Evolutionary conservation across 1,140 invertebrate genomes (phyloP).

Genomic region (Ctenoplectra terminalis): DNA sequence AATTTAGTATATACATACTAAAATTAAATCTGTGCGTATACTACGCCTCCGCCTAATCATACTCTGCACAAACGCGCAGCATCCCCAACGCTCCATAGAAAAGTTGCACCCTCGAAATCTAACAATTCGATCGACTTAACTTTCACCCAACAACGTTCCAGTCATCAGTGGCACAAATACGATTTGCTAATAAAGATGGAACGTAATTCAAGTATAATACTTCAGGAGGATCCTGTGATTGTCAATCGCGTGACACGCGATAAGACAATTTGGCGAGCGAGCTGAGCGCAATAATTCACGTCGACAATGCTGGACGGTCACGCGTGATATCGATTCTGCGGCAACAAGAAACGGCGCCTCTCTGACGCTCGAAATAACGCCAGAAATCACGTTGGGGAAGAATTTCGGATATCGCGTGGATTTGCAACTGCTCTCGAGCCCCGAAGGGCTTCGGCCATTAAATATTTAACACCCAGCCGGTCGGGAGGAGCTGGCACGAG

Average conservation of each 20-base stretch:
- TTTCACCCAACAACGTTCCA: not conserved
- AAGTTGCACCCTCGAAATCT: not conserved
- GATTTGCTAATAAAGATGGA: constrained; percentile 22
- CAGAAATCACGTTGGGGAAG: constrained; percentile 42
- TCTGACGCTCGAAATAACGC: constrained; percentile 41
- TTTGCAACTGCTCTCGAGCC: constrained; percentile 47
- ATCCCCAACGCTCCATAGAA: no score
- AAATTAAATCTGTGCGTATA: no score
- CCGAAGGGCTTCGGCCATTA: constrained; percentile 54
- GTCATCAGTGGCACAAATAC: not conserved
- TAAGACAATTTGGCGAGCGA: constrained; percentile 62
- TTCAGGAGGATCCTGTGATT: constrained; percentile 48
- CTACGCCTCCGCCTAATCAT: no score
- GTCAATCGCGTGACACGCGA: constrained; percentile 59
- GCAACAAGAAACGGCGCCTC: constrained; percentile 49
- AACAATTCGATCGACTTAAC: not conserved
- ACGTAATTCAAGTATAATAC: constrained; percentile 43
- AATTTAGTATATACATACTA: no score
- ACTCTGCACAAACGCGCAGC: not conserved
- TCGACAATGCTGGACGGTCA: constrained; percentile 45
- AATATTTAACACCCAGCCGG: constrained; percentile 70
- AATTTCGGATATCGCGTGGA: constrained; percentile 48
- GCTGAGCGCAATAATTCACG: constrained; percentile 63
- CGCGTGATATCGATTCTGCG: constrained; percentile 56
- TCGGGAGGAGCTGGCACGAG: constrained; percentile 63